A percentile compares a stretch with the other conserved stretches of the same genome.
Evolutionary conservation across 2,113 vertebrate genomes (phyloP).

Genomic region (Aythya baeri): DNA sequence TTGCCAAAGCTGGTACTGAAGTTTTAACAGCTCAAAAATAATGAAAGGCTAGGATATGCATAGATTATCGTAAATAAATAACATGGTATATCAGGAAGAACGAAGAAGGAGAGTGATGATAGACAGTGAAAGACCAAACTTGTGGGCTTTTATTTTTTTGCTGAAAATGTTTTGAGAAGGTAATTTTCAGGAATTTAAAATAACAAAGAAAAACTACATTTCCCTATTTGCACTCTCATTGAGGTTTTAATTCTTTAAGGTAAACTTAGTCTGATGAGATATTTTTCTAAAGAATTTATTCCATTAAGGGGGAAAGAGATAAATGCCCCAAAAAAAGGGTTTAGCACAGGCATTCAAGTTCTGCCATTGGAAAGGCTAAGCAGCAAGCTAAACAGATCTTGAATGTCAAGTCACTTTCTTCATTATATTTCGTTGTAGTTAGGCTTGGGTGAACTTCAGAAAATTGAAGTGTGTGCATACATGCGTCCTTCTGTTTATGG

Average conservation of each 20-base stretch:
- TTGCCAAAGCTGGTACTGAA: background rate
- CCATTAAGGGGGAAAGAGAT: background rate
- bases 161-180: background rate
- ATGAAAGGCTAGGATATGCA: conserved; percentile 7
- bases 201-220: background rate
- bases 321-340: background rate
- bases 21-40: background rate
- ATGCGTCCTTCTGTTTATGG: conserved; percentile 7
- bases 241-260: background rate
- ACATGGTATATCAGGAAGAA: background rate
- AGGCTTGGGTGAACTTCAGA: background rate
- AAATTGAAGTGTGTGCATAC: background rate
- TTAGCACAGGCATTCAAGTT: background rate
- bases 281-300: background rate
- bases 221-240: background rate
- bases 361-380: background rate
- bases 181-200: background rate
- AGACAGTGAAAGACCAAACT: background rate
- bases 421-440: background rate
- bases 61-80: background rate
- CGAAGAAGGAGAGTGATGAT: background rate
- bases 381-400: background rate
- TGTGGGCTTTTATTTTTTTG: background rate
- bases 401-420: background rate
- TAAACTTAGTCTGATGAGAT: background rate